Conservation (phyloP, 1,140 invertebrate genomes). For the Drosophila bocqueti region DNA sequence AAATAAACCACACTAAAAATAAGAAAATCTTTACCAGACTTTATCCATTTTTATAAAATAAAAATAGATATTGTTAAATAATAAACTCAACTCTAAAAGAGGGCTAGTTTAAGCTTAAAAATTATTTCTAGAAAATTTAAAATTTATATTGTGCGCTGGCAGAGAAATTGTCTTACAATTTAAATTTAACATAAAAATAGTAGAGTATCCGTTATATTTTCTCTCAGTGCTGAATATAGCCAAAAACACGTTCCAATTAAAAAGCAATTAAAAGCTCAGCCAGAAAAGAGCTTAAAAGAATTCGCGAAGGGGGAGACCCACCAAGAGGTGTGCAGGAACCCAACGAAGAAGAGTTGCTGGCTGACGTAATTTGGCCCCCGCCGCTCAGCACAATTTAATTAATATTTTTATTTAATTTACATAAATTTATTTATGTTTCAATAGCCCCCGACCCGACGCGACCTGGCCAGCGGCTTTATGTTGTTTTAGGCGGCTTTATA, state of each 20-base stretch:
- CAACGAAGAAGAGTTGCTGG: slow-evolving; percentile 27
- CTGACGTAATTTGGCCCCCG: slow-evolving; percentile 58
- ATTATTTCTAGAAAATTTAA: too few relatives aligned
- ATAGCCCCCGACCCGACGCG: slow-evolving; percentile 36
- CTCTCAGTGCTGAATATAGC: slow-evolving; percentile 8
- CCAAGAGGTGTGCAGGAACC: slow-evolving; percentile 1
- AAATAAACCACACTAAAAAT: too few relatives aligned
- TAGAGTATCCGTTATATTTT: not conserved
- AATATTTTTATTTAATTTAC: slow-evolving; percentile 81
- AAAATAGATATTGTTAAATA: too few relatives aligned
- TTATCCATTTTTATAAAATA: too few relatives aligned
- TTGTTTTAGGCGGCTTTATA: slow-evolving; percentile 33
- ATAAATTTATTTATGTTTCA: slow-evolving; percentile 82
- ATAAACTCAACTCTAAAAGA: too few relatives aligned
- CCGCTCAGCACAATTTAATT: slow-evolving; percentile 65
- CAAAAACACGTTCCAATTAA: slow-evolving; percentile 68
- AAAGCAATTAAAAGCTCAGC: slow-evolving; percentile 71
- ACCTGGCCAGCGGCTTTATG: slow-evolving; percentile 35
- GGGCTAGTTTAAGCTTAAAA: too few relatives aligned
- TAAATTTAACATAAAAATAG: not conserved
- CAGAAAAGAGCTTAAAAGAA: slow-evolving; percentile 61
- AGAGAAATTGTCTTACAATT: too few relatives aligned
- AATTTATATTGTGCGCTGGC: too few relatives aligned
- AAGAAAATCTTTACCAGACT: too few relatives aligned
- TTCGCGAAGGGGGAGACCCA: slow-evolving; percentile 16